Evolutionary conservation across 2,888 invertebrate genomes (phyloP), one percentile per base, ranked within the genome.

Genomic region (Alcis repandata): DNA sequence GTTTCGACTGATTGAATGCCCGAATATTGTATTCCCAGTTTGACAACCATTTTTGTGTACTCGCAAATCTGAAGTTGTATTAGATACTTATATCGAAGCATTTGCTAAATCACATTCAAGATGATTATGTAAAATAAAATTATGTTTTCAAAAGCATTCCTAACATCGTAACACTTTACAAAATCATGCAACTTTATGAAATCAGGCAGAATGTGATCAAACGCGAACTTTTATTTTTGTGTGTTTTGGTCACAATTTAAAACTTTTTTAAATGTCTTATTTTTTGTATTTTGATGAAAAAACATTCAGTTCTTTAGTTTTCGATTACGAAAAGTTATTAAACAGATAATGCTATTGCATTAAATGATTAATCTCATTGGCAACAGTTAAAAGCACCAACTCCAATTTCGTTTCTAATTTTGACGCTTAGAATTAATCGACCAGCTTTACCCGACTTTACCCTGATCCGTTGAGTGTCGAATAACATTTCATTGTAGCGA

Each of bases 21-120:
- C 75, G 77, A 80, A 81, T 83, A 83, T 83, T 84, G 80, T 84
- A 79, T 75, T 76, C 59, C 20, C 58, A 79, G 79, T 80, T 75
- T 76, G 74, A 72, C 74, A 79, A 78, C 74, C 74, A 70, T 75
- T 74, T 59, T 52, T 48, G 65, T 9, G 56, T 49, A 67, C 59
- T 77, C 72, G 15, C 7, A 20, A 9, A 40, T 36, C 57, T 13
- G 27, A 32, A 36, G 15, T 10, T 33, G 51, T 22, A 48, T 60
- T 60, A 3, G 48, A 64, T 36, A 58, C 43, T 17, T 6, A 48
- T 17, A 38, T 15, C 1, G 2, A 17, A 48, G n/a, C 27, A 27
- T 2, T 27, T 27, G 27, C 27, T 27, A 27, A 6, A 27, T 27
- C n/a, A 27, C 2, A 27, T 27, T 27, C 6, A 4, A 2, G 27